Evolutionary conservation across 2,797 vertebrate species (phyloP), one percentile per base, ranked within the genome.

Genomic region (Dendrocincla tyrannina): DNA sequence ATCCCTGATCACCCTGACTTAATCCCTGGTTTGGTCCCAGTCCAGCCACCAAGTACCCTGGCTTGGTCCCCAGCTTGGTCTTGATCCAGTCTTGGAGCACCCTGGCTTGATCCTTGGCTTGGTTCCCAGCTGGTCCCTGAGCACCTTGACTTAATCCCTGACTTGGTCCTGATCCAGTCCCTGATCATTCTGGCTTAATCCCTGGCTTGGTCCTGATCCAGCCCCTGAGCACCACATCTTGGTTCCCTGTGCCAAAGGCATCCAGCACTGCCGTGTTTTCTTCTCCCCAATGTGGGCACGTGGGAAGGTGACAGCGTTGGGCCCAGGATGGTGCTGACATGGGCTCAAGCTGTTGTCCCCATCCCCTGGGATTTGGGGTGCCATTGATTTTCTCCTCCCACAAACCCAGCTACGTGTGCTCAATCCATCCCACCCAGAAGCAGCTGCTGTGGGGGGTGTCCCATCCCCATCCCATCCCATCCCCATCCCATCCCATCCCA

Each of bases 281-380:
- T n/a, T 25, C 4, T 14, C 64, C 13, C 28, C 1, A 1, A 10
- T 3, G 13, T 0, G 17, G 60, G 20, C 35, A 20, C 0, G 0
- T 32, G 24, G 52, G 28, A 28, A 49, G 32, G 4, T 0, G 2
- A 9, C 72, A 68, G 53, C 1, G 0, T 3, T 7, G 32, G 60
- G 42, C 23, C 28, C 37, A 8, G 24, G 70, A 5, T 9, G 41
- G 46, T n/a, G 46, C 56, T 2, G 4, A 1, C 30, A 9, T 1
- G 2, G 18, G 28, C 12, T 1, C 6, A 5, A 27, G 18, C 0
- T 6, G 2, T 5, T 7, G 32, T n/a, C 23, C 62, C 66, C 41
- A 28, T 17, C 19, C 24, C 68, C 50, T 42, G 39, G 50, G 5
- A 46, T 24, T 32, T 0, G 2, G 39, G 63, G 28, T 44, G 13